Percentiles rank a stretch among this genome's conserved stretches.
Evolutionary conservation across 2,888 invertebrate species (phyloP).

Genomic region (Trachelus stipa): DNA sequence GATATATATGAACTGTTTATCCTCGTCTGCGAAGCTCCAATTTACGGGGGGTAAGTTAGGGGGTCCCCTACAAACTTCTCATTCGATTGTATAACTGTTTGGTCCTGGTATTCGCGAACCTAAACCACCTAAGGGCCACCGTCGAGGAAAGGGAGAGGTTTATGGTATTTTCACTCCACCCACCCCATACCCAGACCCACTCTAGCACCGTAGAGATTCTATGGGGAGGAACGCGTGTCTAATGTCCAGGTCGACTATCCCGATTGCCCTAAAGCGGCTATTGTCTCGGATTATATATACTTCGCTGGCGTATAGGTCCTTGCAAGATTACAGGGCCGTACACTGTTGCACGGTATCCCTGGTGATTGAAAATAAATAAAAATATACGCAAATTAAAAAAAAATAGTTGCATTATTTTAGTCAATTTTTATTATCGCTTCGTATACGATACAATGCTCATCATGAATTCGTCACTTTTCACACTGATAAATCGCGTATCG

Average conservation of each 20-base stretch:
- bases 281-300: constrained; percentile 57
- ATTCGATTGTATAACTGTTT: not conserved
- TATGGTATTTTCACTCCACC: not conserved
- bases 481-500: not conserved
- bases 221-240: constrained; percentile 34
- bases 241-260: constrained; percentile 46
- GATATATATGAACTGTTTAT: not conserved
- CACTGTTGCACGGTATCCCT: not conserved
- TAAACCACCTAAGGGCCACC: not conserved
- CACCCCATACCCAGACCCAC: not conserved
- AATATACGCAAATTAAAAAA: not conserved
- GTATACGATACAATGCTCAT: not conserved
- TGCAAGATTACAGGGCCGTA: not conserved
- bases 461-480: not conserved
- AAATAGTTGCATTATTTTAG: not conserved
- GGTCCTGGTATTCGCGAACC: not conserved
- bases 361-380: not conserved
- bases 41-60: constrained; percentile 18
- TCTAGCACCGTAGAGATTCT: not conserved
- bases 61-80: constrained; percentile 25
- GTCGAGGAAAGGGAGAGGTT: not conserved
- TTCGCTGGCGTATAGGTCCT: constrained; percentile 25
- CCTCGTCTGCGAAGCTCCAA: not conserved
- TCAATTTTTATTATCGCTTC: not conserved
- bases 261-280: constrained; percentile 51